Conservation (phyloP, 2,113 vertebrate genomes). For the Lepidothrix coronata region DNA sequence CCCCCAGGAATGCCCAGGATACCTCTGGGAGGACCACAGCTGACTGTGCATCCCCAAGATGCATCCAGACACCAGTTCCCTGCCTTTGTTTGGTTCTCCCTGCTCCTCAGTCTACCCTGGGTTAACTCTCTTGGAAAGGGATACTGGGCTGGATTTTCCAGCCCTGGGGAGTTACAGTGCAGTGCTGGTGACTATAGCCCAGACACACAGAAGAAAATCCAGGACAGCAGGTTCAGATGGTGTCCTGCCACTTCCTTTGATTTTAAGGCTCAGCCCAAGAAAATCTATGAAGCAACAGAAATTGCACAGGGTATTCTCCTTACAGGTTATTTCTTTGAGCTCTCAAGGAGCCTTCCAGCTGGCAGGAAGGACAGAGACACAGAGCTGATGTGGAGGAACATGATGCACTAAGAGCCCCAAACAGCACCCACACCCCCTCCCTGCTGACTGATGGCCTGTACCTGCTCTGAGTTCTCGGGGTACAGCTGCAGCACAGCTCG, state of each 20-base stretch:
- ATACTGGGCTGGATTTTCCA: not conserved
- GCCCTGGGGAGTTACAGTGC: not conserved
- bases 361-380: not conserved
- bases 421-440: not conserved
- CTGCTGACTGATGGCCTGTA: constrained; percentile 25
- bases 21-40: not conserved
- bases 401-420: not conserved
- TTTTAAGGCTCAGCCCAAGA: not conserved
- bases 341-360: not conserved
- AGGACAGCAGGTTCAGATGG: not conserved
- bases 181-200: not conserved
- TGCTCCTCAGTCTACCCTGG: not conserved
- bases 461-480: constrained; percentile 94
- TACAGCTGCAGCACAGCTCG: constrained; percentile 94
- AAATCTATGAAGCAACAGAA: not conserved
- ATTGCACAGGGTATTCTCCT: not conserved
- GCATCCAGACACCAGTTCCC: not conserved
- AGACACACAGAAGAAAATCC: not conserved
- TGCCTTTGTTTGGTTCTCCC: not conserved
- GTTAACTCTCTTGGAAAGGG: not conserved
- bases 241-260: not conserved
- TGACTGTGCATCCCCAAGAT: too few relatives aligned
- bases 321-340: fast-evolving
- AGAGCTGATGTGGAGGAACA: not conserved
- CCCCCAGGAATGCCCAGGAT: not conserved